phyloP scores from a whole-genome alignment of 2,797 vertebrate genomes.

The Toxotes lorentzi region DNA sequence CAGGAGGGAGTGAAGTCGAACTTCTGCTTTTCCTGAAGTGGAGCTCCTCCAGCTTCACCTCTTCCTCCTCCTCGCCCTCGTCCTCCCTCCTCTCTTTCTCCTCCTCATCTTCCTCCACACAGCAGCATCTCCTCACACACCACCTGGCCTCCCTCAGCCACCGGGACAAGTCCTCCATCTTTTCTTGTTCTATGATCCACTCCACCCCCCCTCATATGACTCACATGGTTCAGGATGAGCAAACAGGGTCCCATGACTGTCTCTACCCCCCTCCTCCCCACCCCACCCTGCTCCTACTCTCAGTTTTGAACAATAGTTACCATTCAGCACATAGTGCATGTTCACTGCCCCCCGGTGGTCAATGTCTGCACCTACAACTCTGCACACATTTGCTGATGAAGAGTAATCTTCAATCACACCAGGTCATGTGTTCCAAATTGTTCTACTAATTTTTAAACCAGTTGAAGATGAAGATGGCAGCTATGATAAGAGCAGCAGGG shows the following conservation, averaged over 20 bases:
- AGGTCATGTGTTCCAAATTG: too few relatives aligned
- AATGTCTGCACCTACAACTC: neutral
- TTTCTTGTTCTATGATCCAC: conserved; percentile 43
- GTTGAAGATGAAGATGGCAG: too few relatives aligned
- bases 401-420: too few relatives aligned
- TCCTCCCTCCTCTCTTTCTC: neutral
- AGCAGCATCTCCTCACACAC: conserved; percentile 76
- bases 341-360: neutral
- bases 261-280: conserved; percentile 29
- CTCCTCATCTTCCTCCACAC: conserved; percentile 48
- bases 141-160: conserved; percentile 74
- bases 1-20: conserved; percentile 63
- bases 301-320: conserved; percentile 50
- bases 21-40: conserved; percentile 65
- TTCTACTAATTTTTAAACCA: too few relatives aligned
- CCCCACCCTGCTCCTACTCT: neutral
- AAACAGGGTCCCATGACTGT: conserved; percentile 85
- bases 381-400: neutral
- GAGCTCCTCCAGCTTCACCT: conserved; percentile 46
- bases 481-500: too few relatives aligned
- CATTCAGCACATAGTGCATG: conserved; percentile 43
- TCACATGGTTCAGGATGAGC: conserved; percentile 77
- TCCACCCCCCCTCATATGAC: conserved; percentile 81
- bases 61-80: conserved; percentile 40
- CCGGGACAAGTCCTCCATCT: conserved; percentile 84